phyloP scores from a whole-genome alignment of 2,113 vertebrate species.

The Erinaceus europaeus region DNA sequence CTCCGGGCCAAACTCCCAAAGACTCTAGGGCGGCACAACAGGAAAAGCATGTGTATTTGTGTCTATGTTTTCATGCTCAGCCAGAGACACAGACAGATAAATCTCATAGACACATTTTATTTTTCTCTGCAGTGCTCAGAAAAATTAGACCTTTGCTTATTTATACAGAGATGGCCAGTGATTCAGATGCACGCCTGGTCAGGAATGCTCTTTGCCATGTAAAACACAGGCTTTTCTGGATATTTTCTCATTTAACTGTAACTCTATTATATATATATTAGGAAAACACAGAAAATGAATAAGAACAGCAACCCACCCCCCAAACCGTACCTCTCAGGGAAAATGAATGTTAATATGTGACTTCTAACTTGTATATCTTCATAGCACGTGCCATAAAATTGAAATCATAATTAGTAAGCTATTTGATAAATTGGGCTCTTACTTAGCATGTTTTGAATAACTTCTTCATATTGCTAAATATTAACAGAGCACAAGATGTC shows the following conservation, averaged over 20 bases:
- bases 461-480: not conserved
- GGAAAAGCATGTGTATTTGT: not conserved
- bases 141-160: constrained; percentile 31
- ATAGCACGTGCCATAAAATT: not conserved
- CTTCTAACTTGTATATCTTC: not conserved
- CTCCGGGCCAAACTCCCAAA: constrained; percentile 44
- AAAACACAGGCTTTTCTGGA: not conserved
- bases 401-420: not conserved
- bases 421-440: not conserved
- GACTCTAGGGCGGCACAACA: constrained; percentile 13
- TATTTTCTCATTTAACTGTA: not conserved
- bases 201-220: not conserved
- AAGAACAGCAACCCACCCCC: not conserved
- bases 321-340: not conserved
- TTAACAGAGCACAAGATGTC: not conserved
- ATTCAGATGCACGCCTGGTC: not conserved
- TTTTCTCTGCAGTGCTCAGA: constrained; percentile 43
- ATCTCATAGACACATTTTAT: not conserved
- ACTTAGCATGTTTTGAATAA: not conserved
- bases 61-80: constrained; percentile 40
- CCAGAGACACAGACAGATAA: not conserved
- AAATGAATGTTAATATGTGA: not conserved
- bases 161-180: not conserved
- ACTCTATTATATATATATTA: not conserved
- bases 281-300: not conserved